phyloP scores from a whole-genome alignment of 2,113 vertebrate species.

The Clupea harengus region DNA sequence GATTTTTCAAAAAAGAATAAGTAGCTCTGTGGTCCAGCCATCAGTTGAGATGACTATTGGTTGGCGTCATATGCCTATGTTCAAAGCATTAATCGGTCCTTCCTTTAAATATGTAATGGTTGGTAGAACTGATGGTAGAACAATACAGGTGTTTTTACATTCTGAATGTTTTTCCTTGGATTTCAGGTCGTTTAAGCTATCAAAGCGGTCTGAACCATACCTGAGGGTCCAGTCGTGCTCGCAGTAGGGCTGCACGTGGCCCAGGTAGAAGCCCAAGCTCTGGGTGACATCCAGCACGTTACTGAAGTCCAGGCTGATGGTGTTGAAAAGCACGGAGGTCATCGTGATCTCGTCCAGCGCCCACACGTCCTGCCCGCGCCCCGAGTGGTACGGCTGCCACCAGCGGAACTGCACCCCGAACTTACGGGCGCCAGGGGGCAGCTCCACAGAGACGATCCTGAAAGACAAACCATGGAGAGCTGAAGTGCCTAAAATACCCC shows the following conservation, averaged over 20 bases:
- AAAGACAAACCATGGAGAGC: constrained; percentile 9
- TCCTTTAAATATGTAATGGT: too few species aligned
- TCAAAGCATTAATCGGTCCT: too few species aligned
- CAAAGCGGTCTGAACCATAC: constrained; percentile 57
- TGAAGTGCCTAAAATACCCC: background rate
- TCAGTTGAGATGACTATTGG: too few species aligned
- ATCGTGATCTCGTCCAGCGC: constrained; percentile 97
- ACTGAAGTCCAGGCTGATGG: constrained; percentile 95
- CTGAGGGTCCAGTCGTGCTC: constrained; percentile 96
- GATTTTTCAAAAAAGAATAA: too few species aligned
- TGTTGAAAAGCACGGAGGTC: constrained; percentile 96
- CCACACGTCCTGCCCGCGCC: constrained; percentile 93
- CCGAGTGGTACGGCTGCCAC: constrained; percentile 98
- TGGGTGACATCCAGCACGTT: constrained; percentile 95
- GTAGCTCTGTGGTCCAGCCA: too few species aligned
- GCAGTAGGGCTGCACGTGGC: constrained; percentile 94
- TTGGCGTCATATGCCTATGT: too few species aligned
- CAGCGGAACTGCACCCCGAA: constrained; percentile 96
- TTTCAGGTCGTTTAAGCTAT: background rate
- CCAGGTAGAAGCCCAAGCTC: constrained; percentile 94
- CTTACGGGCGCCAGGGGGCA: constrained; percentile 86
- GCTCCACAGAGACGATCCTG: constrained; percentile 94
- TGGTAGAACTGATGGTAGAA: background rate
- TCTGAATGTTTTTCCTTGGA: background rate
- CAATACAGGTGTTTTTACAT: background rate